A percentile compares a stretch with the other conserved stretches of the same genome.
phyloP scores from a whole-genome alignment of 1,140 invertebrate species.

The Batillaria attramentaria region DNA sequence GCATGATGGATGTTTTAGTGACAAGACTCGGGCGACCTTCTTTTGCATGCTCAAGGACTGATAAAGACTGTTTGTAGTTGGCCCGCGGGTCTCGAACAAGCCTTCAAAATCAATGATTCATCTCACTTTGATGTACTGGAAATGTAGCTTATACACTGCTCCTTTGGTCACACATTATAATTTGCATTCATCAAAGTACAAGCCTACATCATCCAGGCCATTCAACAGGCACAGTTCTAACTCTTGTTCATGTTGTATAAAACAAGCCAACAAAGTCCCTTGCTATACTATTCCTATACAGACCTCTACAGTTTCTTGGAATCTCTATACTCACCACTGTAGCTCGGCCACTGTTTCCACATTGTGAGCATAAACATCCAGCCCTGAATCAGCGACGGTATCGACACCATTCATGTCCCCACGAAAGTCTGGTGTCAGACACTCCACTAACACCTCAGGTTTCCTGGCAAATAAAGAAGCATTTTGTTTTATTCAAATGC shows the following conservation, averaged over 20 bases:
- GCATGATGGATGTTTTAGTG: slow-evolving; percentile 99
- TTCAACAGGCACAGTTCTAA: no score
- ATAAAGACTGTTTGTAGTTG: slow-evolving; percentile 79
- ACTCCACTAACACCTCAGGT: slow-evolving; percentile 87
- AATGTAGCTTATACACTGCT: no score
- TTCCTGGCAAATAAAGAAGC: slow-evolving; percentile 71
- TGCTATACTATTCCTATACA: no score
- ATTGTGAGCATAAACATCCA: slow-evolving; percentile 68
- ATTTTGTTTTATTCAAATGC: slow-evolving; percentile 78
- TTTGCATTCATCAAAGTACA: no score
- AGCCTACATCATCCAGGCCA: no score
- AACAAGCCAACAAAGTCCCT: no score
- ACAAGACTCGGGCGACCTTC: slow-evolving; percentile 80
- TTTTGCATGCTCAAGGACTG: slow-evolving; percentile 59
- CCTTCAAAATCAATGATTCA: no score
- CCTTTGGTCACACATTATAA: no score
- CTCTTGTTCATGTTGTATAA: no score
- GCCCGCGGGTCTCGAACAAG: slow-evolving; percentile 85
- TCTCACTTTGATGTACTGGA: no score
- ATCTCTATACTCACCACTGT: slow-evolving; percentile 84
- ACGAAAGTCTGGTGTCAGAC: slow-evolving; percentile 95
- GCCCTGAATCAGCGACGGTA: slow-evolving; percentile 86
- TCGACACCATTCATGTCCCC: slow-evolving; percentile 85
- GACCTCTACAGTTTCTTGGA: no score
- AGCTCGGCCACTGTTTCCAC: slow-evolving; percentile 89